Base-by-base conservation (phyloP, 2,888 invertebrate species). In the Andrena bucephala region DNA sequence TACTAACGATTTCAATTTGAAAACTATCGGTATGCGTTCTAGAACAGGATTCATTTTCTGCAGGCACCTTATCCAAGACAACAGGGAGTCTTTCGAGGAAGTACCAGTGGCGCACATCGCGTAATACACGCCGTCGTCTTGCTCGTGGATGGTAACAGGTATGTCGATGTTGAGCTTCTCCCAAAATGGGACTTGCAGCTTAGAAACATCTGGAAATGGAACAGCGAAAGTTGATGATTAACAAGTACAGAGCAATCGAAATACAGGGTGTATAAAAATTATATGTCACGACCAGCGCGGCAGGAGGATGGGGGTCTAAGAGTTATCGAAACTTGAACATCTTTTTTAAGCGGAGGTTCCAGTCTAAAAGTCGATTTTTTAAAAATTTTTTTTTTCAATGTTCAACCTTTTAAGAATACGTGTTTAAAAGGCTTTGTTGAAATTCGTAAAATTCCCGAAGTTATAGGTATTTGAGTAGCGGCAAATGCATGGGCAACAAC, bases 81-180 rank as follows among this genome's bases (percentile, higher is more conserved):
- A 94, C 7, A 99, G 94, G 0, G 99, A 99, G 94, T 99, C 98
- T 94, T 98, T 96, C 77, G 97, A 97, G 20, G 98, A 97, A 10
- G 97, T 97, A 69, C 99, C 99, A 77, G 99, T 99, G 33, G 98
- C 98, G 94, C 98, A 98, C 69, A 98, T 95, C 8, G 97, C 97
- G 86, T 98, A 96, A 90, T 99, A 97, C 0, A 97, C 97, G 4
- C 98, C 98, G 94, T 99, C 99, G 74, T 97, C 97, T 94, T 99
- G 99, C 93, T 99, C 98, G 93, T 99, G 99, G 1, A 98, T 96
- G 33, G 97, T 96, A 10, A 96, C 96, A 79, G 95, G 94, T 2
- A 95, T 93, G 16, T 95, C 94, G 7, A 94, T 63, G 66, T 95
- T 84, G 16, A 90, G 85, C 94, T 96, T 90, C 91, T 94, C 94